Percentiles rank a stretch among this genome's conserved stretches.
These are phyloP conservation scores for Colletes gigas DNA, from an alignment of 1,140 invertebrate genomes.

Conservation along the genomic window DNA sequence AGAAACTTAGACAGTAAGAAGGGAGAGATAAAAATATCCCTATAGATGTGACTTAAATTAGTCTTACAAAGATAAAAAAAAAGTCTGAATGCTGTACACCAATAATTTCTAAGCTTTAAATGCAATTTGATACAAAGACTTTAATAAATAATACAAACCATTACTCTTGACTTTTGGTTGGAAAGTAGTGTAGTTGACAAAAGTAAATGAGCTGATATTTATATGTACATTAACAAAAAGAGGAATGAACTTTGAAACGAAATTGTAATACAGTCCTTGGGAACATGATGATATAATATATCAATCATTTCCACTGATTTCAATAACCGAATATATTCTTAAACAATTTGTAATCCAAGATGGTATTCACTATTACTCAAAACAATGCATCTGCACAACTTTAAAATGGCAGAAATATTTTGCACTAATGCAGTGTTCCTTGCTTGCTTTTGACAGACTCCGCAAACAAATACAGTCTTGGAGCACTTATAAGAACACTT, in stretches of 20 bases:
- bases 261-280: conserved; percentile 3
- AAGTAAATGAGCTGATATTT: background rate
- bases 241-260: conserved; percentile 32
- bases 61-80: conserved; percentile 11
- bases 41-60: background rate
- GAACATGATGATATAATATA: background rate
- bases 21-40: background rate
- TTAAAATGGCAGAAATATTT: conserved; percentile 57
- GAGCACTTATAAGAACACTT: conserved; percentile 60
- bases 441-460: conserved; percentile 55
- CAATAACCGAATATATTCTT: conserved; percentile 17
- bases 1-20: conserved; percentile 4
- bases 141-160: conserved; percentile 9
- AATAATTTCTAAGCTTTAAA: conserved; percentile 15
- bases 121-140: conserved; percentile 16
- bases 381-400: conserved; percentile 53
- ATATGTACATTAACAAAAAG: conserved; percentile 19
- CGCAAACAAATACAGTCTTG: conserved; percentile 50
- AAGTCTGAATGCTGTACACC: background rate
- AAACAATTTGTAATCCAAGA: conserved; percentile 67
- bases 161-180: background rate
- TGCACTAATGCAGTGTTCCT: conserved; percentile 51
- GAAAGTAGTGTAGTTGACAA: background rate
- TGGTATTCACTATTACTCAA: conserved; percentile 52
- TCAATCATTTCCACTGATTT: background rate